Conservation (phyloP, 2,797 vertebrate genomes). For the Champsocephalus esox region DNA sequence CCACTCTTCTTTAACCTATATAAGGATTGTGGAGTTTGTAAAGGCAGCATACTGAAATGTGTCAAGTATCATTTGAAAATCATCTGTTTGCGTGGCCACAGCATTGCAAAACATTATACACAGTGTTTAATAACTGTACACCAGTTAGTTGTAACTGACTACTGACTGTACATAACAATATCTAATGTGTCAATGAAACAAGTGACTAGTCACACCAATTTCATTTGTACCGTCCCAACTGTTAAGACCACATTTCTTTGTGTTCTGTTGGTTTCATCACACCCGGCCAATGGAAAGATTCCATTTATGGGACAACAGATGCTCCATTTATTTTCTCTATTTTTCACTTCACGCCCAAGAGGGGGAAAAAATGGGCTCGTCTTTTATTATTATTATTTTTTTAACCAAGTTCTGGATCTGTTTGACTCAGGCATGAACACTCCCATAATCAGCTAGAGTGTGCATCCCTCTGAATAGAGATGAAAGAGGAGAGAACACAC, state of each 20-base stretch:
- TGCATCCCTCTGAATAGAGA: slow-evolving; percentile 85
- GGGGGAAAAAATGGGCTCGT: slow-evolving; percentile 50
- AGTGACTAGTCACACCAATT: slow-evolving; percentile 22
- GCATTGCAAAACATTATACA: background rate
- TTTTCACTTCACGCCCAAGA: slow-evolving; percentile 56
- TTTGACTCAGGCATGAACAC: slow-evolving; percentile 82
- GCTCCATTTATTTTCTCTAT: slow-evolving; percentile 47
- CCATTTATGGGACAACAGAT: slow-evolving; percentile 72
- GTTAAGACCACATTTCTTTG: slow-evolving; percentile 18
- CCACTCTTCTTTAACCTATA: slow-evolving; percentile 13
- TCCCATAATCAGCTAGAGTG: slow-evolving; percentile 83
- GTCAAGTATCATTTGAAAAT: background rate
- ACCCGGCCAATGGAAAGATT: slow-evolving; percentile 48
- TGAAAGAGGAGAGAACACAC: slow-evolving; percentile 80
- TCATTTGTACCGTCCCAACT: slow-evolving; percentile 19
- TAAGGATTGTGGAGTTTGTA: slow-evolving; percentile 1
- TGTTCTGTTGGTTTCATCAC: slow-evolving; percentile 48
- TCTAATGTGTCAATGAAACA: slow-evolving; percentile 21
- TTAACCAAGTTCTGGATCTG: slow-evolving; percentile 76
- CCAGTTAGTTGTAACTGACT: background rate
- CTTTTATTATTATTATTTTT: slow-evolving; percentile 42
- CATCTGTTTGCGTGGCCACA: background rate
- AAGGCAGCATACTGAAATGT: background rate
- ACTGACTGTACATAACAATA: slow-evolving; percentile 2
- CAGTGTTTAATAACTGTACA: background rate